Evolutionary conservation across 2,113 vertebrate species (phyloP).

Genomic region (Triplophysa tibetana): DNA sequence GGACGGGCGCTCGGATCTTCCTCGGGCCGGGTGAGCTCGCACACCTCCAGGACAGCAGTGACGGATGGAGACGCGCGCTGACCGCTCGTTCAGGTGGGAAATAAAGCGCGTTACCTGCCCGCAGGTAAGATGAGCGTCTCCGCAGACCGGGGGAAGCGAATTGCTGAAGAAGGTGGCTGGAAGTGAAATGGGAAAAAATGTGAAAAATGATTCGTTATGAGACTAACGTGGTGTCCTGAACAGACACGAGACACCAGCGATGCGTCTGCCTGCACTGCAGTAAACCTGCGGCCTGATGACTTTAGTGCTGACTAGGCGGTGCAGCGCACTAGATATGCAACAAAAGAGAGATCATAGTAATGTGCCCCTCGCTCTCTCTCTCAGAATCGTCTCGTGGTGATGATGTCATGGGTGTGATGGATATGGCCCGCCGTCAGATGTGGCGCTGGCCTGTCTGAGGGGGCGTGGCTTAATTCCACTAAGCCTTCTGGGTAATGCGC

Average conservation of each 20-base stretch:
- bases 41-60: conserved; percentile 63
- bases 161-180: conserved; percentile 19
- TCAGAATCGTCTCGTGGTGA: not conserved
- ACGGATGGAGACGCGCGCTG: conserved; percentile 66
- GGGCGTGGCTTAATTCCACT: conserved; percentile 39
- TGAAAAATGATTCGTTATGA: not conserved
- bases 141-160: not conserved
- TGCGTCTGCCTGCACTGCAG: too few species aligned
- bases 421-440: conserved; percentile 31
- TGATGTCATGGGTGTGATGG: conserved; percentile 37
- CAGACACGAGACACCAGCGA: too few species aligned
- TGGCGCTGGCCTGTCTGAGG: conserved; percentile 52
- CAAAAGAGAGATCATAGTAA: conserved; percentile 1
- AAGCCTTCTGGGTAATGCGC: conserved; percentile 51
- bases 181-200: not conserved
- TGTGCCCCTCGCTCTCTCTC: not conserved
- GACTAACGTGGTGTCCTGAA: not conserved
- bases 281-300: too few species aligned
- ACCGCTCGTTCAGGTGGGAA: conserved; percentile 51
- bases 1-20: conserved; percentile 74
- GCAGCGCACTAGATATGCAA: not conserved
- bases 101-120: conserved; percentile 48
- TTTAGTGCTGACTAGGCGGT: not conserved
- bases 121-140: conserved; percentile 21
- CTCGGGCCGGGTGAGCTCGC: conserved; percentile 70